Conservation (phyloP, 1,140 invertebrate genomes). For the Dufourea novaeangliae region DNA sequence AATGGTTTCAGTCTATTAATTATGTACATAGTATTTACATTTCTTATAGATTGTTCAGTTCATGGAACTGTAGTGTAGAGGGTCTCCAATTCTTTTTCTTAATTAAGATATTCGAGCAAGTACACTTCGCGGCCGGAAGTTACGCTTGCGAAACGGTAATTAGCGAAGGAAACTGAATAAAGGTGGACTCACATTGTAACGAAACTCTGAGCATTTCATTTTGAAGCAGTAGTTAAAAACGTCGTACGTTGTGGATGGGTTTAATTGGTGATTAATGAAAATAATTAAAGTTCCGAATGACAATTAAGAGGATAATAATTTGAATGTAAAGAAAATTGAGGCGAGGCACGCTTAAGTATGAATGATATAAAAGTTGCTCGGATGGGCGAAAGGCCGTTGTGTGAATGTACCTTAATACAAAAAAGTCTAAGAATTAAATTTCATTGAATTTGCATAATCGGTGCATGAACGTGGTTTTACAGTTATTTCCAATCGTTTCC, state of each 20-base stretch:
- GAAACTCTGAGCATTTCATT: background rate
- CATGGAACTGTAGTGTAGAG: background rate
- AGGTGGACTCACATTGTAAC: background rate
- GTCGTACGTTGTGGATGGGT: too few species aligned
- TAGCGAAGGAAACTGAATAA: conserved; percentile 40
- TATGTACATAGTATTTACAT: background rate
- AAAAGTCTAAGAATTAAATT: conserved; percentile 4
- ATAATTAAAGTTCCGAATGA: too few species aligned
- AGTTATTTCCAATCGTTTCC: background rate
- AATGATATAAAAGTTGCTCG: too few species aligned
- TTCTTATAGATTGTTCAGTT: background rate
- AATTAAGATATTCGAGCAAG: conserved; percentile 22
- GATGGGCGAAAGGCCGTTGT: too few species aligned
- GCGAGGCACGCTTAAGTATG: too few species aligned
- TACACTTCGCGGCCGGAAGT: conserved; percentile 23
- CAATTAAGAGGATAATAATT: too few species aligned
- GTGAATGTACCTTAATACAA: too few species aligned
- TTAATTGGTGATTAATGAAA: too few species aligned
- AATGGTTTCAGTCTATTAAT: background rate
- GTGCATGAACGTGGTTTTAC: background rate
- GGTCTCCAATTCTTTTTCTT: background rate
- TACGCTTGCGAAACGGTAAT: conserved; percentile 36
- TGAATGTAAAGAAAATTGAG: too few species aligned
- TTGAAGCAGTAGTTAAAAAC: background rate
- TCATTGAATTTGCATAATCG: conserved; percentile 20